These are phyloP conservation scores for Carassius gibelio DNA, from an alignment of 2,113 vertebrate species.

Conservation along the genomic window DNA sequence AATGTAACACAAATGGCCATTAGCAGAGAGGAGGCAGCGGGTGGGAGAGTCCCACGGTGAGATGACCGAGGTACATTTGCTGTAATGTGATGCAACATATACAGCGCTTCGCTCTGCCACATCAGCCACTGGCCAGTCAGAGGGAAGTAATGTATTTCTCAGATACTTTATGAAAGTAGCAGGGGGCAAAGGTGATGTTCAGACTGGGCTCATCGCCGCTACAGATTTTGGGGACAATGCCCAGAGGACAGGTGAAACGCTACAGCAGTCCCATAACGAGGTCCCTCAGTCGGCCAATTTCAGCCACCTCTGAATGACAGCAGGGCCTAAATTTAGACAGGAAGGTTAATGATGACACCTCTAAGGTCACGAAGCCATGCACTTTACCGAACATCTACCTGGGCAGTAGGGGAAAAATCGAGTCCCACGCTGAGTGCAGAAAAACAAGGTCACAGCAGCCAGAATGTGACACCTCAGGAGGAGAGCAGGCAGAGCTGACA, in stretches of 20 bases:
- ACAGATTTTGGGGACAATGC: conserved; percentile 59
- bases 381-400: conserved; percentile 40
- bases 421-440: conserved; percentile 38
- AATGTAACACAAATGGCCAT: conserved; percentile 41
- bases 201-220: conserved; percentile 62
- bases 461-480: conserved; percentile 58
- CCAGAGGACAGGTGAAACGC: conserved; percentile 56
- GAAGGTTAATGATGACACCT: conserved; percentile 74
- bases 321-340: conserved; percentile 72
- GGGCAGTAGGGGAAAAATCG: conserved; percentile 43
- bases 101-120: conserved; percentile 4
- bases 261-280: conserved; percentile 47
- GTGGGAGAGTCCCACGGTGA: conserved; percentile 8
- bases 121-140: conserved; percentile 36
- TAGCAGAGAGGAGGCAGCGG: conserved; percentile 30
- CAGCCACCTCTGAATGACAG: conserved; percentile 61
- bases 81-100: conserved; percentile 4
- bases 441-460: conserved; percentile 75
- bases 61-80: conserved; percentile 32
- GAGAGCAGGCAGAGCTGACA: conserved; percentile 51
- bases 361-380: conserved; percentile 54
- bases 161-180: conserved; percentile 18
- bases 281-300: conserved; percentile 49
- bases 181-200: conserved; percentile 39
- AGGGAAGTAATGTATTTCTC: conserved; percentile 15